Percentiles rank a stretch among this genome's conserved stretches.
Evolutionary conservation across 2,113 vertebrate genomes (phyloP).

Genomic region (Cyanoliseus patagonus): DNA sequence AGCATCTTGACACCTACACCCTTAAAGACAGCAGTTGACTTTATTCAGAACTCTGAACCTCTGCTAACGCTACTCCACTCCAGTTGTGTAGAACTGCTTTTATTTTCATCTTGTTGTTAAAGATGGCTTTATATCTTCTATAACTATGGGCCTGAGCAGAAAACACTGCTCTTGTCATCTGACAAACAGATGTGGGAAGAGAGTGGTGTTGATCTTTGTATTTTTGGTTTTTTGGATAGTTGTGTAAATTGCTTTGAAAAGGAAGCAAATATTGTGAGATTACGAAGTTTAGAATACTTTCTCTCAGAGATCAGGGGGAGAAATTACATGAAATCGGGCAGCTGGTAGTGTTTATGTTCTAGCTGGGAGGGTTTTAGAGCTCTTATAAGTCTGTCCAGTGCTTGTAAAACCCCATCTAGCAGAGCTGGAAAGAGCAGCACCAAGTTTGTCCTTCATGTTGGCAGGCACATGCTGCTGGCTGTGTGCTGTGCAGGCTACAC

Average conservation of each 20-base stretch:
- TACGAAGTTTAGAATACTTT: neutral
- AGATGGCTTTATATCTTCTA: neutral
- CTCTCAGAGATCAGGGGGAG: neutral
- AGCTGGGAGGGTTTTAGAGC: neutral
- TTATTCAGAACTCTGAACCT: neutral
- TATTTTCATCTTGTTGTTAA: neutral
- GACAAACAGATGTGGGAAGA: neutral
- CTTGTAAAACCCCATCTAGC: neutral
- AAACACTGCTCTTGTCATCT: neutral
- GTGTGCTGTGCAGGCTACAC: neutral
- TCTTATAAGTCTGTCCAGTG: neutral
- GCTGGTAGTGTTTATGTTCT: neutral
- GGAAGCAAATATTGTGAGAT: neutral
- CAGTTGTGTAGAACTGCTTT: neutral
- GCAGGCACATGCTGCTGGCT: fast-evolving
- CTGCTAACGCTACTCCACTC: neutral
- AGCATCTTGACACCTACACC: neutral
- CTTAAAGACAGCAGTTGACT: neutral
- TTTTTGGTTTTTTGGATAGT: neutral
- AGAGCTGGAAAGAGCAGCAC: neutral
- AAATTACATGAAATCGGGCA: neutral
- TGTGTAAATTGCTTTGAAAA: neutral
- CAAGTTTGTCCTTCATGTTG: neutral
- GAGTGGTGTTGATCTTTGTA: neutral
- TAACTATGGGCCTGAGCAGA: neutral